phyloP scores from a whole-genome alignment of 2,797 vertebrate genomes.

The Graptemys geographica region DNA sequence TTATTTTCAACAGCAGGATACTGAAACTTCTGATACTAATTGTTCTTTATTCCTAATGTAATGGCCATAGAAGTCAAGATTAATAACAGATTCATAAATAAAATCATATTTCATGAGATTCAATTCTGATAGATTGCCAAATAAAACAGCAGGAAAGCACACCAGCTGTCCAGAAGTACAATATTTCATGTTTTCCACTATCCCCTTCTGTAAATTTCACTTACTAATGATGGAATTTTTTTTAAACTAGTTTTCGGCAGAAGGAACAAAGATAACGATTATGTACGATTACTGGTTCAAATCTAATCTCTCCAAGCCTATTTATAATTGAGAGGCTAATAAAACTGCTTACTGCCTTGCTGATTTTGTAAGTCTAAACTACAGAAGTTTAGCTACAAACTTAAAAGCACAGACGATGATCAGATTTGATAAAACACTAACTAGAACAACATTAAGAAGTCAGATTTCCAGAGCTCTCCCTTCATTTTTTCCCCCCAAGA shows the following conservation, averaged over 20 bases:
- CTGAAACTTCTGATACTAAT: neutral
- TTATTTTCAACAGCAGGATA: neutral
- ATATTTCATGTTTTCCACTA: constrained; percentile 51
- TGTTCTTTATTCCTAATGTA: neutral
- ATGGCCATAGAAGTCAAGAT: neutral
- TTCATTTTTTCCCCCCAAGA: neutral
- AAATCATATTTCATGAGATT: constrained; percentile 44
- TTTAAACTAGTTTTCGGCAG: constrained; percentile 14
- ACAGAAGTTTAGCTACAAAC: constrained; percentile 46
- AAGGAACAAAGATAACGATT: neutral
- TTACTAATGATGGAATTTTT: constrained; percentile 1
- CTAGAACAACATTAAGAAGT: constrained; percentile 10
- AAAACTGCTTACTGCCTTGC: constrained; percentile 38
- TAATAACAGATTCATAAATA: constrained; percentile 60
- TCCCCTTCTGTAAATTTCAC: constrained; percentile 3
- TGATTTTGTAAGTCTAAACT: constrained; percentile 55
- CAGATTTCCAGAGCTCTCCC: neutral
- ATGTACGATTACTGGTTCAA: constrained; percentile 33
- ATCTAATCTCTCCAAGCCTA: constrained; percentile 32
- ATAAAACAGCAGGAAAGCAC: constrained; percentile 36
- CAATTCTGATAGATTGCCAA: constrained; percentile 41
- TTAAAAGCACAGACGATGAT: constrained; percentile 43
- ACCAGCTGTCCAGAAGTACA: constrained; percentile 25
- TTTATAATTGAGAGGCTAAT: constrained; percentile 40
- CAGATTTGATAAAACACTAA: neutral